A percentile compares a stretch with the other conserved stretches of the same genome.
These are phyloP conservation scores for Papilio polyxenes DNA, from an alignment of 1,140 invertebrate species.

Conservation along the genomic window DNA sequence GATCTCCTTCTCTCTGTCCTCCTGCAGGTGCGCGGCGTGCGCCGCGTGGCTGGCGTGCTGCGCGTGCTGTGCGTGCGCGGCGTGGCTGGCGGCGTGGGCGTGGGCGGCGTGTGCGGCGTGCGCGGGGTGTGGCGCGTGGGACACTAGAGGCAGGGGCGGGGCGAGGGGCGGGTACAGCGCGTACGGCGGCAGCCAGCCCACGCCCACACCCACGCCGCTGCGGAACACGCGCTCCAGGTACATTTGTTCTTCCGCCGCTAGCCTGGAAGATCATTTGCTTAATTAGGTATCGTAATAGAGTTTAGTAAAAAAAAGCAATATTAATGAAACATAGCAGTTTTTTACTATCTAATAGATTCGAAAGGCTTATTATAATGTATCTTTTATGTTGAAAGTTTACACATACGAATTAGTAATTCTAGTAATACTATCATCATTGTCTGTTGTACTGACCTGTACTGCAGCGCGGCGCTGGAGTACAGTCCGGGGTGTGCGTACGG, in stretches of 20 bases:
- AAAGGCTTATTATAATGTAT: no score
- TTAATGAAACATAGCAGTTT: no score
- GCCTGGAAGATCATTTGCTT: slow-evolving; percentile 48
- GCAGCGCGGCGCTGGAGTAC: slow-evolving; percentile 76
- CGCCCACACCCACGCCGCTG: slow-evolving; percentile 69
- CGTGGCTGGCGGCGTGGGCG: slow-evolving; percentile 41
- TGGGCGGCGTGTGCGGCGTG: slow-evolving; percentile 48
- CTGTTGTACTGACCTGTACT: slow-evolving; percentile 68
- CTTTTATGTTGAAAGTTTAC: no score
- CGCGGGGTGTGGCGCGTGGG: slow-evolving; percentile 51
- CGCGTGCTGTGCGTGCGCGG: slow-evolving; percentile 47
- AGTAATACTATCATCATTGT: no score
- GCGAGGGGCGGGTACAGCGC: slow-evolving; percentile 71
- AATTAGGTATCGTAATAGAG: background rate
- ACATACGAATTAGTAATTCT: no score
- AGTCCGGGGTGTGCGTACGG: slow-evolving; percentile 76
- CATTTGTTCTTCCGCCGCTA: slow-evolving; percentile 76
- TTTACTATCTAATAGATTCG: no score
- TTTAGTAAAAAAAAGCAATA: no score
- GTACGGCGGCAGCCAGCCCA: slow-evolving; percentile 74
- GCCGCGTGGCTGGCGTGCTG: slow-evolving; percentile 44
- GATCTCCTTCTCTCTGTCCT: slow-evolving; percentile 66
- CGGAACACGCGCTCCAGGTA: slow-evolving; percentile 76
- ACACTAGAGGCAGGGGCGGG: slow-evolving; percentile 61
- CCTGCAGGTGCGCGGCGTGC: slow-evolving; percentile 53